These are phyloP conservation scores for Erethizon dorsatum DNA, from an alignment of 2,797 vertebrate genomes.

Conservation along the genomic window DNA sequence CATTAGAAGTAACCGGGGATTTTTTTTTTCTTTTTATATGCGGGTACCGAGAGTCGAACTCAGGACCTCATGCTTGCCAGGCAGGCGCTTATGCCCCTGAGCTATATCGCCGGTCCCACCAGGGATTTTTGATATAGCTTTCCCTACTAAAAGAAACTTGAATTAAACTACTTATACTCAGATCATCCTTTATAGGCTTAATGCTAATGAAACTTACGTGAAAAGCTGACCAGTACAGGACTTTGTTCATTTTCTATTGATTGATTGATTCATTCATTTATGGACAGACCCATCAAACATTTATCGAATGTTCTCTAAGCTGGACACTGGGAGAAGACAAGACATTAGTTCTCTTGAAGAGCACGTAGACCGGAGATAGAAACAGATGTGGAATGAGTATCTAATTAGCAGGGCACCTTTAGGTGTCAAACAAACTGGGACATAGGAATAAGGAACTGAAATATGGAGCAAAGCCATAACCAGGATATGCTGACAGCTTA, in stretches of 20 bases:
- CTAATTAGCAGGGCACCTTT: neutral
- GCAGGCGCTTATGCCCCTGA: too few species aligned
- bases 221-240: neutral
- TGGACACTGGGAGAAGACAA: neutral
- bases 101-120: too few species aligned
- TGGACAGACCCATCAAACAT: neutral
- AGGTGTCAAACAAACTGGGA: neutral
- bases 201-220: neutral
- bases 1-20: neutral
- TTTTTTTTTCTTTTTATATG: neutral
- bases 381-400: neutral
- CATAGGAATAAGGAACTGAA: neutral
- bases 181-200: neutral
- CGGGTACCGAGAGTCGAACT: too few species aligned
- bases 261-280: neutral
- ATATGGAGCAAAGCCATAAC: neutral
- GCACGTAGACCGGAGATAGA: neutral
- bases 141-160: neutral
- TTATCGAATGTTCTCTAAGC: conserved; percentile 16
- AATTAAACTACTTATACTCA: neutral
- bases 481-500: neutral
- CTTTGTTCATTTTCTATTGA: neutral
- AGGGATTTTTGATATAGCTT: neutral
- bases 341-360: neutral
- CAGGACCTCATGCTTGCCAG: too few species aligned